Percentiles rank a stretch among this genome's conserved stretches.
Evolutionary conservation across 1,140 invertebrate genomes (phyloP).

Genomic region (Caenorhabditis brenneri): DNA sequence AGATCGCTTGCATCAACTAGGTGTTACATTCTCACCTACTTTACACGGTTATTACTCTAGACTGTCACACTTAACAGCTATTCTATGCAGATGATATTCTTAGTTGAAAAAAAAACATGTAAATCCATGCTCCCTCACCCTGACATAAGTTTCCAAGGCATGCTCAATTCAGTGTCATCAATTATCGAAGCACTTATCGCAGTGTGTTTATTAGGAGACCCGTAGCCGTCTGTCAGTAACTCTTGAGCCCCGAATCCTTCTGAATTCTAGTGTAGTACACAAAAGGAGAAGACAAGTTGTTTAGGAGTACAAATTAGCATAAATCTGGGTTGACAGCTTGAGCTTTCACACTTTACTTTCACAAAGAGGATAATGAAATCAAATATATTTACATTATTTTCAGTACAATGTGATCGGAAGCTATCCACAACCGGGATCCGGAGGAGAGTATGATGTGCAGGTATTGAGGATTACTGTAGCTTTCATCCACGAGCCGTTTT

Average conservation of each 20-base stretch:
- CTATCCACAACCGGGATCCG: conserved; percentile 76
- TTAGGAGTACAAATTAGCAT: conserved; percentile 19
- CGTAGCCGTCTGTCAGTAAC: conserved; percentile 41
- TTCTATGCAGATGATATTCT: too few relatives aligned
- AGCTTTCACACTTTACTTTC: conserved; percentile 28
- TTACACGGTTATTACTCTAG: background rate
- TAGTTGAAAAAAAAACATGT: background rate
- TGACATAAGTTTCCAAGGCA: background rate
- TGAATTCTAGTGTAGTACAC: conserved; percentile 38
- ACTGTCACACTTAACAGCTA: conserved; percentile 1
- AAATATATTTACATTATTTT: conserved; percentile 19
- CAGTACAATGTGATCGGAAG: conserved; percentile 62
- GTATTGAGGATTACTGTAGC: background rate
- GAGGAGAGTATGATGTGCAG: conserved; percentile 84
- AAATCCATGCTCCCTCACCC: background rate
- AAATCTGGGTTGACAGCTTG: conserved; percentile 39
- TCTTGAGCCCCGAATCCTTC: conserved; percentile 35
- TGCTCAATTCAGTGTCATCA: conserved; percentile 21
- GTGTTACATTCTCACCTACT: conserved; percentile 13
- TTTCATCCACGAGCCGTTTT: background rate
- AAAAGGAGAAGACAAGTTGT: conserved; percentile 37
- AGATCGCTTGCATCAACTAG: background rate
- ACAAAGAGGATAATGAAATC: conserved; percentile 15
- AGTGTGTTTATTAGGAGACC: conserved; percentile 21
- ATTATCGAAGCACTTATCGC: conserved; percentile 44